These are phyloP conservation scores for Alloplasta piceator DNA, from an alignment of 2,888 invertebrate species.

Conservation along the genomic window DNA sequence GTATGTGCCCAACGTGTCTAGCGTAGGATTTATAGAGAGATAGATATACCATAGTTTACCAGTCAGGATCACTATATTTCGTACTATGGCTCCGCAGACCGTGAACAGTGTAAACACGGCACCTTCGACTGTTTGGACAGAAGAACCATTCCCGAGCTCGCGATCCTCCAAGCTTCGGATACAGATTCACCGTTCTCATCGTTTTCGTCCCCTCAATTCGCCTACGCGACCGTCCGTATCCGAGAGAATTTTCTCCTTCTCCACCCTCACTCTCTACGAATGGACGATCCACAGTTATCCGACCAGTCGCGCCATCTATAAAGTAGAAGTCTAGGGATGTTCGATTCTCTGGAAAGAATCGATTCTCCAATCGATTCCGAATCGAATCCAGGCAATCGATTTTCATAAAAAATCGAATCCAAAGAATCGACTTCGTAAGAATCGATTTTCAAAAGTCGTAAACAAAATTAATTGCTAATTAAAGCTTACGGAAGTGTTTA, in stretches of 20 bases:
- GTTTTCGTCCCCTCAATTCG: constrained; percentile 57
- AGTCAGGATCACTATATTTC: not conserved
- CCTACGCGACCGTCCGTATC: constrained; percentile 56
- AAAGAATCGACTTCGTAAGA: too few relatives aligned
- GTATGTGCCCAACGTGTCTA: not conserved
- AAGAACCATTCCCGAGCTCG: constrained; percentile 63
- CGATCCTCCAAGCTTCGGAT: constrained; percentile 4
- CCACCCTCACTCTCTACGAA: not conserved
- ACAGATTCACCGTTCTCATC: constrained; percentile 12
- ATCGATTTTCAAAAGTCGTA: too few relatives aligned
- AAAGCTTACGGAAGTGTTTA: too few relatives aligned
- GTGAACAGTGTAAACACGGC: constrained; percentile 76
- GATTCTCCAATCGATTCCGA: too few relatives aligned
- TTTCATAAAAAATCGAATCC: too few relatives aligned
- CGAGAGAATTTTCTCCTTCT: constrained; percentile 54
- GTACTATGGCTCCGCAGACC: constrained; percentile 60
- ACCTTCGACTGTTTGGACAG: constrained; percentile 77
- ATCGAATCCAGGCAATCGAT: too few relatives aligned
- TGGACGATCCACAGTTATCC: not conserved
- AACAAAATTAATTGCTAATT: too few relatives aligned
- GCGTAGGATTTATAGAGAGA: constrained; percentile 7
- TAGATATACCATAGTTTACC: not conserved
- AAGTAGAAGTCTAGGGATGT: too few relatives aligned
- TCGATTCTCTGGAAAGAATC: too few relatives aligned
- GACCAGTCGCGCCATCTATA: not conserved